Conservation (phyloP, 2,113 vertebrate genomes). For the Butorides virescens region DNA sequence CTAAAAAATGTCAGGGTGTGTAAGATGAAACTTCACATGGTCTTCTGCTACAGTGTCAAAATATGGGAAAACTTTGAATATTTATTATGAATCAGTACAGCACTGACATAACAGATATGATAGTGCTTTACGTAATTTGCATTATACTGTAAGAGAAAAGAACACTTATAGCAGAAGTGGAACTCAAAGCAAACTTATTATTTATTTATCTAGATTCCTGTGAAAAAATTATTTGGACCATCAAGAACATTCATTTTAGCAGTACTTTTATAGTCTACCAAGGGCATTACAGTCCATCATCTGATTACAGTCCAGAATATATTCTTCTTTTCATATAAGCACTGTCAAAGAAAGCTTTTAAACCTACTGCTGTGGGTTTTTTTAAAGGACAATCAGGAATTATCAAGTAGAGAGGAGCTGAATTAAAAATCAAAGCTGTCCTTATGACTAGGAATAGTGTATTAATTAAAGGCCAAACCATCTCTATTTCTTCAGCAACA, state of each 20-base stretch:
- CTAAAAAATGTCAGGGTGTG: not conserved
- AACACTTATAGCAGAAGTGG: not conserved
- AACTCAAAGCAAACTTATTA: not conserved
- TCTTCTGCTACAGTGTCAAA: not conserved
- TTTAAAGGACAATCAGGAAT: not conserved
- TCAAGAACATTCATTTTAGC: not conserved
- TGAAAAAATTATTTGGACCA: not conserved
- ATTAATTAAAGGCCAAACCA: not conserved
- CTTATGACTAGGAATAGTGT: not conserved
- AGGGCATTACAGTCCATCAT: not conserved
- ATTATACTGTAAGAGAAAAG: not conserved
- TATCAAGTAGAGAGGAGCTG: not conserved
- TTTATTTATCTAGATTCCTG: not conserved
- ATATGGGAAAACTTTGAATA: not conserved
- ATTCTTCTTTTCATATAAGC: not conserved
- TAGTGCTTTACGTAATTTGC: not conserved
- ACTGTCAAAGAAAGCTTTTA: not conserved
- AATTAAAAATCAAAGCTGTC: not conserved
- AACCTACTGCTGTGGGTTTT: fast-evolving
- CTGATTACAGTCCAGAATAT: not conserved
- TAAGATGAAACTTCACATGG: not conserved
- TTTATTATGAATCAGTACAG: not conserved
- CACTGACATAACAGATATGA: not conserved
- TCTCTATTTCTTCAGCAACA: not conserved
- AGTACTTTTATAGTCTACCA: not conserved